These are phyloP conservation scores for Hyphantria cunea DNA, from an alignment of 1,140 invertebrate genomes.

Conservation along the genomic window DNA sequence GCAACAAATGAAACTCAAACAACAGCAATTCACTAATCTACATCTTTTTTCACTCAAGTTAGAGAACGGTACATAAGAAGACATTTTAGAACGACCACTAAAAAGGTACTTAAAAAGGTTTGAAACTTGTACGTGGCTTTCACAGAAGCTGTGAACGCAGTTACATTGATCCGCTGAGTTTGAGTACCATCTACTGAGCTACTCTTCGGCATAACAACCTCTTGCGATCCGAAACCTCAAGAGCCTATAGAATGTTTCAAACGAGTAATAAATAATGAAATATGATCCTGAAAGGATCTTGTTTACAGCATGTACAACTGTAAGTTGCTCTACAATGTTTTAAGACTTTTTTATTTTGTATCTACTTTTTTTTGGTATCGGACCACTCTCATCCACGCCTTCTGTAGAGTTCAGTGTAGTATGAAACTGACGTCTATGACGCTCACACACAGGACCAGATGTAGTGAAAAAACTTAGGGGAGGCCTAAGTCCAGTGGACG, in stretches of 20 bases:
- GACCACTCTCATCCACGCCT: too few species aligned
- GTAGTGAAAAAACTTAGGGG: too few species aligned
- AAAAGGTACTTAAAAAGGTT: slow-evolving; percentile 48
- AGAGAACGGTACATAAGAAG: slow-evolving; percentile 16
- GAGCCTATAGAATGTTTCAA: slow-evolving; percentile 10
- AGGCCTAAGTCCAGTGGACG: too few species aligned
- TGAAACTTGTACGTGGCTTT: slow-evolving; percentile 39
- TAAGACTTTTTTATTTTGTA: too few species aligned
- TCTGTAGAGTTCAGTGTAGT: too few species aligned
- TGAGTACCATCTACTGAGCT: slow-evolving; percentile 17
- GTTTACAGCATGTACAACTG: neutral
- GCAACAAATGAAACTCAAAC: too few species aligned
- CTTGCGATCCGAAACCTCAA: slow-evolving; percentile 15
- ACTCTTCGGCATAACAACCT: slow-evolving; percentile 28
- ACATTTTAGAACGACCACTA: slow-evolving; percentile 35
- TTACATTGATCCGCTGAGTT: slow-evolving; percentile 47
- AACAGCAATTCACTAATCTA: neutral
- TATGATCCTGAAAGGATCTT: slow-evolving; percentile 15
- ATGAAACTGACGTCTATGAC: too few species aligned
- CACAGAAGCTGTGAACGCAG: slow-evolving; percentile 44
- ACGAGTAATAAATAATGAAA: slow-evolving; percentile 29
- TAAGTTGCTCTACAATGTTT: too few species aligned
- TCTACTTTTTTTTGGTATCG: too few species aligned
- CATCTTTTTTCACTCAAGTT: neutral
- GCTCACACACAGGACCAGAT: too few species aligned